Conservation (phyloP, 2,113 vertebrate species). For the Rhombomys opimus region DNA sequence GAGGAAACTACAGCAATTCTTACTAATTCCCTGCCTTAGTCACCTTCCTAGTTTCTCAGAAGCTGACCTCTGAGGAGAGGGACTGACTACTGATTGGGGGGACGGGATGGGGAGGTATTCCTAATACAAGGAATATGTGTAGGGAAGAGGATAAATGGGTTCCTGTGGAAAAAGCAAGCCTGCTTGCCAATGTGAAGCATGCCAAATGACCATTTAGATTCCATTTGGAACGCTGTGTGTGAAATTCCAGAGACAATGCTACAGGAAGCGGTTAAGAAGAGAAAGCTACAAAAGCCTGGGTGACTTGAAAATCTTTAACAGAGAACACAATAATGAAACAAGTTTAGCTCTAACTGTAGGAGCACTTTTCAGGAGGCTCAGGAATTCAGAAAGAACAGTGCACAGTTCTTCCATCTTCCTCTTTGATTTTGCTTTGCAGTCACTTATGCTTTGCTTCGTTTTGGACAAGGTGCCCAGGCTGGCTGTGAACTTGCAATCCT, state of each 20-base stretch:
- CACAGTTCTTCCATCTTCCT: not conserved
- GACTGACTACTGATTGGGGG: not conserved
- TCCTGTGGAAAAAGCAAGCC: not conserved
- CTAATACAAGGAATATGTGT: not conserved
- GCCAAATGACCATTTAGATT: not conserved
- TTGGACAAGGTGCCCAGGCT: not conserved
- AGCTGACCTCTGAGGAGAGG: not conserved
- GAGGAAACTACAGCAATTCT: not conserved
- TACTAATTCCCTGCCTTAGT: not conserved
- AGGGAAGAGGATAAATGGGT: not conserved
- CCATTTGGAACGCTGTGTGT: not conserved
- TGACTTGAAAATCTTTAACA: not conserved
- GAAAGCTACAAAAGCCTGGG: not conserved
- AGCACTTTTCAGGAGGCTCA: not conserved
- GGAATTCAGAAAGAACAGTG: fast-evolving
- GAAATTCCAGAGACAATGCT: not conserved
- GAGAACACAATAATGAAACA: not conserved
- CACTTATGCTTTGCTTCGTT: not conserved
- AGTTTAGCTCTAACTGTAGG: not conserved
- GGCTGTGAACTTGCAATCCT: not conserved
- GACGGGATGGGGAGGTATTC: not conserved
- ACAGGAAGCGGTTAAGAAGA: not conserved
- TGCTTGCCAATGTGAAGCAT: not conserved
- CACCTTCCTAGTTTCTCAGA: not conserved
- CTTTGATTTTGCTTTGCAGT: not conserved